Evolutionary conservation across 2,888 invertebrate genomes (phyloP).

Genomic region (Caenorhabditis sp.): DNA sequence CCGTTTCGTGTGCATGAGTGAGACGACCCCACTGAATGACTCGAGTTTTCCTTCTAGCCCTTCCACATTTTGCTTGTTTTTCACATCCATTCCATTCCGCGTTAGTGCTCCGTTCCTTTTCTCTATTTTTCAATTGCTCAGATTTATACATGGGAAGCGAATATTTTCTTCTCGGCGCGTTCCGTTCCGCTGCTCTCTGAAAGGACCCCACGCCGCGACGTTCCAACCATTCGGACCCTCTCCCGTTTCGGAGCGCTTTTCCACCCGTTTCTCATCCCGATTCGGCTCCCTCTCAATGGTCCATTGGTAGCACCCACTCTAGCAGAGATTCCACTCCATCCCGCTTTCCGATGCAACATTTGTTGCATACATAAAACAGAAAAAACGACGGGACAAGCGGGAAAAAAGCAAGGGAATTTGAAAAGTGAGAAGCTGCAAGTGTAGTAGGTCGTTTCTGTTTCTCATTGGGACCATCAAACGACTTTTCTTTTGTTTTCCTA

Average conservation of each 20-base stretch:
- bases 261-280: background rate
- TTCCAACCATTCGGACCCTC: constrained; percentile 2
- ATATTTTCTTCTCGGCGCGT: constrained; percentile 32
- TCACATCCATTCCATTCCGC: constrained; percentile 55
- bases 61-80: constrained; percentile 59
- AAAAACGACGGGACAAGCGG: constrained; percentile 34
- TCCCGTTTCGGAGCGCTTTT: constrained; percentile 37
- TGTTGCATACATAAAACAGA: constrained; percentile 63
- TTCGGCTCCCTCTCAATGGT: constrained; percentile 47
- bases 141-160: constrained; percentile 54
- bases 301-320: constrained; percentile 47
- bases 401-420: constrained; percentile 47
- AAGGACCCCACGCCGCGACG: background rate
- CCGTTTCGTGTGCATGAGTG: constrained; percentile 59
- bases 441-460: constrained; percentile 65
- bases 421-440: constrained; percentile 65
- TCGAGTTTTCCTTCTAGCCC: constrained; percentile 45
- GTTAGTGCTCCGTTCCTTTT: constrained; percentile 48
- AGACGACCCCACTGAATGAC: constrained; percentile 63
- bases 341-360: constrained; percentile 60
- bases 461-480: constrained; percentile 65
- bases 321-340: constrained; percentile 58
- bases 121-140: constrained; percentile 51
- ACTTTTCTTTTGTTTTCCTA: constrained; percentile 59
- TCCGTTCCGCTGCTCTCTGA: constrained; percentile 27